Conservation (phyloP, 2,113 vertebrate species). For the Ophthalmolycus amberensis region DNA sequence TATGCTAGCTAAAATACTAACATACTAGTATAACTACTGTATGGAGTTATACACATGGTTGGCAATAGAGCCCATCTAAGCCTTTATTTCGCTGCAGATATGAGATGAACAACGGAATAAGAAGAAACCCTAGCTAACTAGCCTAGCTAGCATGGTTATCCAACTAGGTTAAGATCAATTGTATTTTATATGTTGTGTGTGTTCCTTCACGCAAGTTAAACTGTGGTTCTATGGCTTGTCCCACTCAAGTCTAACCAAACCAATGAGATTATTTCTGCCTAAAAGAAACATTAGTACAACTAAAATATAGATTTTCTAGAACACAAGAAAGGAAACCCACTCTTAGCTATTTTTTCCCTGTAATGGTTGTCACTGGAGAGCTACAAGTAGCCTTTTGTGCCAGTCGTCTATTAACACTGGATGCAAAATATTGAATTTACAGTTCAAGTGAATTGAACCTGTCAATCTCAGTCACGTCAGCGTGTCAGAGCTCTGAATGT, state of each 20-base stretch:
- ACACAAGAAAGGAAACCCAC: not conserved
- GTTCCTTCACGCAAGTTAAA: not conserved
- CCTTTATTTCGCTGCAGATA: not conserved
- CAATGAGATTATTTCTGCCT: conserved; percentile 16
- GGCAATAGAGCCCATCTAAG: not conserved
- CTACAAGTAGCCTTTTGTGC: conserved; percentile 50
- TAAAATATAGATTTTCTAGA: not conserved
- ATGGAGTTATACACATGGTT: not conserved
- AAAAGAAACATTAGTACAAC: not conserved
- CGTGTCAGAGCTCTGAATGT: conserved; percentile 51
- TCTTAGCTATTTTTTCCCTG: not conserved
- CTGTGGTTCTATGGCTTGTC: not conserved
- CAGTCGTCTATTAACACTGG: conserved; percentile 26
- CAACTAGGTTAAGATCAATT: not conserved
- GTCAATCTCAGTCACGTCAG: conserved; percentile 35
- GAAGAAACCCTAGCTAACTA: not conserved
- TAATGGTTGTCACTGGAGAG: conserved; percentile 30
- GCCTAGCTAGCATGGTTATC: not conserved
- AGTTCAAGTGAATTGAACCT: conserved; percentile 23
- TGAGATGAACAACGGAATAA: not conserved
- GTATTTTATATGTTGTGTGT: not conserved
- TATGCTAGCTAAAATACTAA: not conserved
- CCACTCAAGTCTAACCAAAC: conserved; percentile 14
- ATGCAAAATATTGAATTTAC: conserved; percentile 35
- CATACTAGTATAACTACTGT: not conserved